A percentile compares a stretch with the other conserved stretches of the same genome.
These are phyloP conservation scores for Anaspis maculata DNA, from an alignment of 2,888 invertebrate species.

Conservation along the genomic window DNA sequence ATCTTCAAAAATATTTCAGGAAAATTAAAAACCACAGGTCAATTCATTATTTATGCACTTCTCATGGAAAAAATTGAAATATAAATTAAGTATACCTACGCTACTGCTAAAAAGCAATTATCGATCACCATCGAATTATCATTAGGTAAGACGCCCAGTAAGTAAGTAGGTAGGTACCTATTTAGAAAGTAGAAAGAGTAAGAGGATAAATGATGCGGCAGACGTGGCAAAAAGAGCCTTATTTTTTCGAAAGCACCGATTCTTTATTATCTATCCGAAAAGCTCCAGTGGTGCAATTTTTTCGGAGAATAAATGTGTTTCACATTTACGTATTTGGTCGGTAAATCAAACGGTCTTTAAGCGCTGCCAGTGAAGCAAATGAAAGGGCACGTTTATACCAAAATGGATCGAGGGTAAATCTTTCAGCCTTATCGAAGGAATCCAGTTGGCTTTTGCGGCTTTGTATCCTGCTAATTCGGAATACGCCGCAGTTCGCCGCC, in stretches of 20 bases:
- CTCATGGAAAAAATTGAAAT: neutral
- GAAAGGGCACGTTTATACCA: conserved; percentile 34
- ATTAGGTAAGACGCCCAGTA: too few species aligned
- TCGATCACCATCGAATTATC: too few species aligned
- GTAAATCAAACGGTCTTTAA: conserved; percentile 34
- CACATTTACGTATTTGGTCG: conserved; percentile 33
- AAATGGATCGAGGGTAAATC: conserved; percentile 37
- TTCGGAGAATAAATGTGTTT: conserved; percentile 26
- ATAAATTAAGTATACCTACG: too few species aligned
- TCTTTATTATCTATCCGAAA: conserved; percentile 6
- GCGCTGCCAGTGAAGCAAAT: conserved; percentile 32
- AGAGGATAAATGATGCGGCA: too few species aligned
- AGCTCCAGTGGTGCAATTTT: conserved; percentile 12
- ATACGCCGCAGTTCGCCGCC: conserved; percentile 26
- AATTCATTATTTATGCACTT: neutral
- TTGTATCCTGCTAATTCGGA: conserved; percentile 40
- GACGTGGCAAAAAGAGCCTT: neutral
- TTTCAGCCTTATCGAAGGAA: conserved; percentile 38
- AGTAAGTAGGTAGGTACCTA: too few species aligned
- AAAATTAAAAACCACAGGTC: neutral
- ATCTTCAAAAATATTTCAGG: too few species aligned
- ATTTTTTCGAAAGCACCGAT: conserved; percentile 5
- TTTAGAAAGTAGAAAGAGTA: too few species aligned
- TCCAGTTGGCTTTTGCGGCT: conserved; percentile 37
- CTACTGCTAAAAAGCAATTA: too few species aligned